Evolutionary conservation across 1,140 invertebrate species (phyloP).

Genomic region (Camponotus pennsylvanicus): DNA sequence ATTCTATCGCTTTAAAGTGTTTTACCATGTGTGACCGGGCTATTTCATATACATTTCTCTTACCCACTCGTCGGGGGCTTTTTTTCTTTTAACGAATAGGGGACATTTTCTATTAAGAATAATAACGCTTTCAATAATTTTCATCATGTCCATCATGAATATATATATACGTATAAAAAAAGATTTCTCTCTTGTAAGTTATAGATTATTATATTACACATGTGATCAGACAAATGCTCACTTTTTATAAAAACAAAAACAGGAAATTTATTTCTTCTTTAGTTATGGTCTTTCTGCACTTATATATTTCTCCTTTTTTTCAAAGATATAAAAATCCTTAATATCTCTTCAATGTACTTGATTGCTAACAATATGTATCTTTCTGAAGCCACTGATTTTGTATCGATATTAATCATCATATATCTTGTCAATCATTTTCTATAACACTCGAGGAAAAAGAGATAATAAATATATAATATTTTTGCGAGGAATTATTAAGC

Average conservation of each 20-base stretch:
- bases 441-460: no score
- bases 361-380: no score
- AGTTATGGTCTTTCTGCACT: no score
- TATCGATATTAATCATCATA: not conserved
- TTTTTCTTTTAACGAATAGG: not conserved
- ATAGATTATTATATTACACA: not conserved
- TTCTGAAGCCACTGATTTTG: no score
- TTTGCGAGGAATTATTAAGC: not conserved
- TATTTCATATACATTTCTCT: slow-evolving; percentile 10
- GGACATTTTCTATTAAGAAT: not conserved
- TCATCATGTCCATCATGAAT: not conserved
- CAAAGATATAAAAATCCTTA: no score
- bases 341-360: no score
- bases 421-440: no score
- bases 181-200: not conserved
- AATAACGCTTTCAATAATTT: slow-evolving; percentile 17
- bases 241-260: not conserved
- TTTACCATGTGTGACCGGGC: slow-evolving; percentile 20
- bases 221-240: not conserved
- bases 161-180: no score
- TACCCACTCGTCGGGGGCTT: not conserved
- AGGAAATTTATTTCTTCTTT: not conserved
- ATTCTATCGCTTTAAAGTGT: slow-evolving; percentile 54
- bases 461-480: not conserved
- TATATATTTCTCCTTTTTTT: no score